Evolutionary conservation across 2,888 invertebrate genomes (phyloP), one percentile per base, ranked within the genome.

Genomic region (Scaptomyza caliginosa): DNA sequence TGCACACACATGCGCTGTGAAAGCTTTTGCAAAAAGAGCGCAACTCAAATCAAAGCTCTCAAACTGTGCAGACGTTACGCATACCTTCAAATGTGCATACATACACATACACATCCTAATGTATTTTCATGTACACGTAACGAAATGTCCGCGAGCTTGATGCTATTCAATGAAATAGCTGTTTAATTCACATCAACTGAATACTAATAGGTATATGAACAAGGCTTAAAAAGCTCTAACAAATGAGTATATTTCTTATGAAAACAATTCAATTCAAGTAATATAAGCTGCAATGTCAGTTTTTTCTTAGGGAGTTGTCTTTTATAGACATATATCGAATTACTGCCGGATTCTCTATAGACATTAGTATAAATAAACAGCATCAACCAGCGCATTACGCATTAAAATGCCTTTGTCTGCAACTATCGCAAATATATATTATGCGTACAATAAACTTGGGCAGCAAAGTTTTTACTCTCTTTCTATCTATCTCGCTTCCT

Each of bases 401-500:
- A 64, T 55, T 49, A 43, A 43, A 43, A 49, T 54, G 54, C 23
- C 24, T 21, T 42, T 28, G 50, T 34, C 30, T 46, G 34, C 40
- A 54, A 62, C 62, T 72, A 64, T 55, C 42, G 54, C 46, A 46
- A 32, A 21, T 32, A 30, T n/a, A 4, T 51, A 65, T 52, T 58
- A 68, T 77, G 71, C 74, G 71, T 73, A 65, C 55, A 74, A 74
- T 73, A 71, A 78, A 80, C 67, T 71, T 67, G 39, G 32, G 43
- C 51, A 60, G 65, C 46, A 59, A 65, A 64, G 46, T 65, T 62
- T 19, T 10, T 16, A 32, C 62, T 45, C 30, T 46, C 38, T n/a
- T 6, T 30, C 13, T 46, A 46, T n/a, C 38, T n/a, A 16, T 39
- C 16, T 16, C 46, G 23, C 26, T 34, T 17, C 4, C 42, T 50